Evolutionary conservation across 2,888 invertebrate genomes (phyloP).

Genomic region (Stenolophus ochropezus): DNA sequence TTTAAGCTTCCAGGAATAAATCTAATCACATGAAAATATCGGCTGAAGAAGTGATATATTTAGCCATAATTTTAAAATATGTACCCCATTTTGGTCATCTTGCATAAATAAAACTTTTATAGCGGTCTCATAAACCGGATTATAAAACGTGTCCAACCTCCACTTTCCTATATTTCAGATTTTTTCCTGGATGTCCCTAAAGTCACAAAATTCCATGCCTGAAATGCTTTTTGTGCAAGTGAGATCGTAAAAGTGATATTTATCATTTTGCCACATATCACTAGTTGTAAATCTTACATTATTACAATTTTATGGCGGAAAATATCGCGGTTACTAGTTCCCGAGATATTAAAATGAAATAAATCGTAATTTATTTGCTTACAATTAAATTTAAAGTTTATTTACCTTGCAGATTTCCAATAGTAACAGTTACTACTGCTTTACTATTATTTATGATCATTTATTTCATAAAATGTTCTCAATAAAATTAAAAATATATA

Average conservation of each 20-base stretch:
- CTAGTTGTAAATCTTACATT: constrained; percentile 23
- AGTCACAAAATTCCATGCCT: neutral
- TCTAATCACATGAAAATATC: neutral
- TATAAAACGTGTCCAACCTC: neutral
- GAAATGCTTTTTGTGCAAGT: constrained; percentile 22
- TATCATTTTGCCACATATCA: constrained; percentile 29
- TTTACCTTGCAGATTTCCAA: no score
- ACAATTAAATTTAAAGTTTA: neutral
- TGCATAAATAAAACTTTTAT: neutral
- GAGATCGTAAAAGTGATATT: constrained; percentile 18
- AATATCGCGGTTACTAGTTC: neutral
- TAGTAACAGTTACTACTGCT: no score
- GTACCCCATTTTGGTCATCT: neutral
- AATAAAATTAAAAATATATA: no score
- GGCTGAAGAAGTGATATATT: no score
- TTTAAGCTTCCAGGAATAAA: neutral
- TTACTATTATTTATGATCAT: no score
- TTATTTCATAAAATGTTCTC: no score
- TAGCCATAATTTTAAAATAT: no score
- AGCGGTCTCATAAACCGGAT: neutral
- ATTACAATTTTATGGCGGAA: constrained; percentile 9
- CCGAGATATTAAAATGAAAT: neutral
- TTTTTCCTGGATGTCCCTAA: neutral
- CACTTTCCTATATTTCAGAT: neutral
- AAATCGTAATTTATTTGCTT: neutral